Base-by-base conservation (phyloP, 2,888 invertebrate species). In the Phytoseiulus persimilis region DNA sequence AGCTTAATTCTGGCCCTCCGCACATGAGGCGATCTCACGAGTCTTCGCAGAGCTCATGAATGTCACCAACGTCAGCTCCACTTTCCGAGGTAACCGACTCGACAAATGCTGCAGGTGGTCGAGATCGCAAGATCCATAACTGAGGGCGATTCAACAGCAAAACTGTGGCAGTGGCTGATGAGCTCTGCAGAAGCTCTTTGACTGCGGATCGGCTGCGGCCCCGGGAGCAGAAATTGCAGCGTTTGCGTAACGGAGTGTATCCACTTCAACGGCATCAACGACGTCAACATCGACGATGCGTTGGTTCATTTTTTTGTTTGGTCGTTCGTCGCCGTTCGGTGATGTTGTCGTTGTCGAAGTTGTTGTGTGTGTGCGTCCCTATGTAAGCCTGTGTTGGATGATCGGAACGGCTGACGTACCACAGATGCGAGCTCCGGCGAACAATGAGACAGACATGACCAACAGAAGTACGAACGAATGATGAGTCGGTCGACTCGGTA, bases 391-490 rank as follows among this genome's bases (percentile, higher is more conserved):
- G 39, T 39, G 39, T 39, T 39, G 39, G 39, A 39, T 39, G 39
- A 39, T 65, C 65, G 65, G 65, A 65, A 28, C 65, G 65, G 65
- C 65, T 65, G 65, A 65, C 65, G 65, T 65, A 65, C 65, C 14
- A 65, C 65, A 65, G 65, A 65, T 65, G 65, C 65, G 65, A 65
- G 65, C 65, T 65, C 65, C 65, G 65, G 18, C 65, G 65, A 65
- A 65, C 65, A 65, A 65, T 65, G 65, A 65, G 65, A 65, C 65
- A 65, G 65, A 65, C 65, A 65, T 65, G 65, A 65, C 65, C 65
- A 65, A 65, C 65, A 65, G 65, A 65, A 65, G 65, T 65, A 65
- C 65, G 18, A 28, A 65, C 65, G 65, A 65, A 65, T 65, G 65
- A 65, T 65, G 65, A 65, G 65, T 65, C 65, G 65, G 65, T 65